Conservation (phyloP, 1,140 invertebrate species). For the Nasonia longicornis region DNA sequence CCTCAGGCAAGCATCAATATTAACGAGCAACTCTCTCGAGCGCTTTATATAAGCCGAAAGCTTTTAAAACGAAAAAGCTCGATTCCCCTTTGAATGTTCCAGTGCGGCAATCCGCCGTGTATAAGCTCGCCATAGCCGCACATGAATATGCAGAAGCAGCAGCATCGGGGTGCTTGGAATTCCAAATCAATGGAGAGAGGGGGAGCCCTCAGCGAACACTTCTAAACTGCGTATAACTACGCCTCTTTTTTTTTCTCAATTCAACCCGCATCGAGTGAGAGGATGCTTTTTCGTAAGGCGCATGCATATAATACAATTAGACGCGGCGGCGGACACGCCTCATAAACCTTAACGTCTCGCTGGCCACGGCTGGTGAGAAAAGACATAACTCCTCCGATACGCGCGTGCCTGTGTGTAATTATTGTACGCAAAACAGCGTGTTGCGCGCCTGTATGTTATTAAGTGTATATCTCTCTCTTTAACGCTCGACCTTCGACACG, state of each 20-base stretch:
- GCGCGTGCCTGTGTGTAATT: not conserved
- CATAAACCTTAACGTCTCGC: constrained; percentile 36
- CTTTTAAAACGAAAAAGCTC: constrained; percentile 3
- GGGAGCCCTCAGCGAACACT: too few relatives aligned
- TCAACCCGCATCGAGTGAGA: not conserved
- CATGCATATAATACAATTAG: constrained; percentile 10
- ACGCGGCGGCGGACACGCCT: not conserved
- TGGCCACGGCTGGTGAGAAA: constrained; percentile 8
- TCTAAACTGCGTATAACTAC: not conserved
- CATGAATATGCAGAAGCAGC: not conserved
- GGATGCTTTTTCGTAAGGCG: not conserved
- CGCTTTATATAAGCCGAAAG: not conserved
- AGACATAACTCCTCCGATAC: not conserved
- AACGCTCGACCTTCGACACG: not conserved
- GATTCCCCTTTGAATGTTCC: not conserved
- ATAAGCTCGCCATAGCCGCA: not conserved
- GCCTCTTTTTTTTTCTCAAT: not conserved
- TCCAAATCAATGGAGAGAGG: not conserved
- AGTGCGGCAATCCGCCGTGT: not conserved
- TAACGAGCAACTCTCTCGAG: not conserved
- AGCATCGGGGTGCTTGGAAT: not conserved
- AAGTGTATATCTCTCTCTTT: not conserved
- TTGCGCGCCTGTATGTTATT: not conserved
- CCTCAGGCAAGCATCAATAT: constrained; percentile 3
- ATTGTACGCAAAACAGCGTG: constrained; percentile 28